A percentile compares a stretch with the other conserved stretches of the same genome.
Conservation (phyloP, 1,140 invertebrate genomes). For the Hypothenemus hampei region DNA sequence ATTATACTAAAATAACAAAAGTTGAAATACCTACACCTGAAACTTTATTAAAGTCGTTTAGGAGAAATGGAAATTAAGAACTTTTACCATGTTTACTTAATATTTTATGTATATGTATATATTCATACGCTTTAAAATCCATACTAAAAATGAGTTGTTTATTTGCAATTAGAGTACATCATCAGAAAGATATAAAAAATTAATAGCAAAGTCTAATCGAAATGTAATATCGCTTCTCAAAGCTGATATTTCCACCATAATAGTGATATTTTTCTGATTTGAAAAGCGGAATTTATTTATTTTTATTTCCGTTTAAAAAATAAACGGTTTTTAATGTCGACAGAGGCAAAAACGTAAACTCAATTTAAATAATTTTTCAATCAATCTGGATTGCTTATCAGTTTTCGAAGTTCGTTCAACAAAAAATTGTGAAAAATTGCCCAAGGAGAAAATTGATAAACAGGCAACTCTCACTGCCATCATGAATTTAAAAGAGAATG, state of each 20-base stretch:
- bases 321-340: slow-evolving; percentile 9
- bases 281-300: slow-evolving; percentile 1
- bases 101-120: no score
- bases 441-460: slow-evolving; percentile 25
- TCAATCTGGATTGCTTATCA: slow-evolving; percentile 27
- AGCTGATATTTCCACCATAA: not conserved
- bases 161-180: no score
- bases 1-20: not conserved
- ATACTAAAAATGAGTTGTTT: no score
- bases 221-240: no score
- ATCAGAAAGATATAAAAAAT: no score
- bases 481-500: slow-evolving; percentile 27
- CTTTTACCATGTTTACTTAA: no score
- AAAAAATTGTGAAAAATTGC: slow-evolving; percentile 28
- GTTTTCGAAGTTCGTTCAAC: slow-evolving; percentile 23
- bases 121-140: no score
- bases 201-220: no score
- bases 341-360: slow-evolving; percentile 19
- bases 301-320: slow-evolving; percentile 16
- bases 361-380: slow-evolving; percentile 28
- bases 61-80: no score
- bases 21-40: not conserved
- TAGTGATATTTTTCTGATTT: not conserved
- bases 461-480: slow-evolving; percentile 20
- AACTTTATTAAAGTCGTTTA: not conserved